Percentiles rank a stretch among this genome's conserved stretches.
Conservation (phyloP, 2,113 vertebrate species). For the Sprattus sprattus region DNA sequence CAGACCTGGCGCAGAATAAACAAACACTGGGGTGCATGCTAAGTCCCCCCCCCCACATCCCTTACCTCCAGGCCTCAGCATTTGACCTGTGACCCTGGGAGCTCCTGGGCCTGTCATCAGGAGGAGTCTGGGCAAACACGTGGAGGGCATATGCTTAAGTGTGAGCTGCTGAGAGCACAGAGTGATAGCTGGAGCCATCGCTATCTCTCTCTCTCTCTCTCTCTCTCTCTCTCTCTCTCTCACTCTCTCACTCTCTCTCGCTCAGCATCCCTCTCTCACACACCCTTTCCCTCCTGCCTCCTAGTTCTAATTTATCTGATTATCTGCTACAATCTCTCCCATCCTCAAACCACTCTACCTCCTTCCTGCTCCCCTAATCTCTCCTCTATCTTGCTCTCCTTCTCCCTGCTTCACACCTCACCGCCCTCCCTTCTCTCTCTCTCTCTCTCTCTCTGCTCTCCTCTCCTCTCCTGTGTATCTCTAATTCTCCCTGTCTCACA, state of each 20-base stretch:
- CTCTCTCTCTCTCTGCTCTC: background rate
- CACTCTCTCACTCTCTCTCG: conserved; percentile 22
- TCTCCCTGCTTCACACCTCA: background rate
- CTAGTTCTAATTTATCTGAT: background rate
- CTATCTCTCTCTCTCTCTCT: conserved; percentile 12
- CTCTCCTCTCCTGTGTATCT: background rate
- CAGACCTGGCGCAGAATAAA: conserved; percentile 40
- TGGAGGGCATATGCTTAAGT: conserved; percentile 15
- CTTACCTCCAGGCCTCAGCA: background rate
- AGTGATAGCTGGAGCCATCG: background rate
- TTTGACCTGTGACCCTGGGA: background rate
- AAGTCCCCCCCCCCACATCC: background rate
- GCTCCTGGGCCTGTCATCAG: conserved; percentile 5
- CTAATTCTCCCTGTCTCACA: background rate
- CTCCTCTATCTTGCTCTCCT: background rate
- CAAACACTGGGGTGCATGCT: conserved; percentile 18
- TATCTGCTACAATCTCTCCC: background rate
- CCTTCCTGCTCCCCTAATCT: background rate
- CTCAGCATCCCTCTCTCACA: background rate
- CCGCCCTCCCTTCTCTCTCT: background rate
- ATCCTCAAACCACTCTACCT: background rate
- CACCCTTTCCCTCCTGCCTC: background rate
- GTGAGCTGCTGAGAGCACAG: background rate
- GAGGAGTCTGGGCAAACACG: conserved; percentile 5
- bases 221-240: conserved; percentile 37